Conservation (phyloP, 2,797 vertebrate species). For the Bradypus variegatus region DNA sequence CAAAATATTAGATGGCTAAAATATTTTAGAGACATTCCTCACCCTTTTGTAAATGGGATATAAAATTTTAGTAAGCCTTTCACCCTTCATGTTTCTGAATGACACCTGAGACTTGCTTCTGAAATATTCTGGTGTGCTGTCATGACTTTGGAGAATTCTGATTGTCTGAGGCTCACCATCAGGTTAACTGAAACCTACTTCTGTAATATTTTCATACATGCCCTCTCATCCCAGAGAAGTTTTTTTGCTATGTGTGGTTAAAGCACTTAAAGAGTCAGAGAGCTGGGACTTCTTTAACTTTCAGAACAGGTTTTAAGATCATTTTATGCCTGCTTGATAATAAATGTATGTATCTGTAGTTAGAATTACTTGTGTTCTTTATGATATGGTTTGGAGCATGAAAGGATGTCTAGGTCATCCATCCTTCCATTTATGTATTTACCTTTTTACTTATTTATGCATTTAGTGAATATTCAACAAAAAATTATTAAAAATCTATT, state of each 20-base stretch:
- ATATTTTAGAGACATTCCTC: slow-evolving; percentile 1
- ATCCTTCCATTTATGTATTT: not conserved
- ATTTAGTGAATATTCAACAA: not conserved
- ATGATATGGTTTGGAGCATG: not conserved
- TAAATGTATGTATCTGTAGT: not conserved
- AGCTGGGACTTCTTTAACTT: not conserved
- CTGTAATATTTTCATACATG: not conserved
- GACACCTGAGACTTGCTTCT: not conserved
- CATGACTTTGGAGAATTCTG: not conserved
- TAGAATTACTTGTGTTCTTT: not conserved
- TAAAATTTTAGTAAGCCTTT: not conserved
- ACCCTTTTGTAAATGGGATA: not conserved
- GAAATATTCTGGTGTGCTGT: not conserved
- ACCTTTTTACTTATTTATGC: not conserved
- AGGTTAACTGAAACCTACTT: slow-evolving; percentile 1
- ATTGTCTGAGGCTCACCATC: not conserved
- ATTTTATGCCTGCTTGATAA: not conserved
- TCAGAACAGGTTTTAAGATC: not conserved
- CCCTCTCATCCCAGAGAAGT: not conserved
- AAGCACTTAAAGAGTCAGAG: slow-evolving; percentile 13
- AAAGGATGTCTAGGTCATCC: not conserved
- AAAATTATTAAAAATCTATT: not conserved
- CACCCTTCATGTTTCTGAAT: not conserved
- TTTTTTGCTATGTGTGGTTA: not conserved
- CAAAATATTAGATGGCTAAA: slow-evolving; percentile 26